Conservation (phyloP, 2,113 vertebrate species). For the Gila orcuttii region DNA sequence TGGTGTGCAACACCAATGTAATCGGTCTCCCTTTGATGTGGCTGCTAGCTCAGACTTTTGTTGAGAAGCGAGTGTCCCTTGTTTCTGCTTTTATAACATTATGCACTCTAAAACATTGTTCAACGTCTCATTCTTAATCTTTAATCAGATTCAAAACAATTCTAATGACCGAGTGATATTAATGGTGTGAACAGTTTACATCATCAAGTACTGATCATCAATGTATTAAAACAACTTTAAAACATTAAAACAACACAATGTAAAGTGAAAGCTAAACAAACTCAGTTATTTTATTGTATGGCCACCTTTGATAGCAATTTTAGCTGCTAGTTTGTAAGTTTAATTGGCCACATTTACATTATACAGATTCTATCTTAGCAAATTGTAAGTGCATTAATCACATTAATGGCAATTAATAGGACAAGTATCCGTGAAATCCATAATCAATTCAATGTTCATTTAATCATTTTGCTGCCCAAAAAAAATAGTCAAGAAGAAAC, state of each 20-base stretch:
- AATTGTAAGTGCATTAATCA: background rate
- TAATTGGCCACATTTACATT: background rate
- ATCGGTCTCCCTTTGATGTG: constrained; percentile 28
- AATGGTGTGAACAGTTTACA: background rate
- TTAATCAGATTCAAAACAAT: background rate
- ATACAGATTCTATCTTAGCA: background rate
- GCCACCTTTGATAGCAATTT: background rate
- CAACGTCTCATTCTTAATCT: background rate
- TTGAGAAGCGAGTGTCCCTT: background rate
- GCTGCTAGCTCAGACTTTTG: background rate
- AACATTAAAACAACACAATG: background rate
- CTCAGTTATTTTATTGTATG: background rate
- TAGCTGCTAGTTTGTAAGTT: background rate
- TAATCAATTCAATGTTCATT: background rate
- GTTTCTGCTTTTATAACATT: constrained; percentile 8
- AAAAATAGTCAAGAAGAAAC: background rate
- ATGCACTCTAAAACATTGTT: background rate
- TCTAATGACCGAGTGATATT: background rate
- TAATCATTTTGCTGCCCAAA: background rate
- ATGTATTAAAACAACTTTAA: background rate
- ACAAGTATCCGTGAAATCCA: background rate
- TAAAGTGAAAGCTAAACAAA: background rate
- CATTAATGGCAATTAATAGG: background rate
- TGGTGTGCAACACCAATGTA: background rate
- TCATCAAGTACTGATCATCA: background rate